Evolutionary conservation across 2,113 vertebrate genomes (phyloP).

Genomic region (Nothocercus julius): DNA sequence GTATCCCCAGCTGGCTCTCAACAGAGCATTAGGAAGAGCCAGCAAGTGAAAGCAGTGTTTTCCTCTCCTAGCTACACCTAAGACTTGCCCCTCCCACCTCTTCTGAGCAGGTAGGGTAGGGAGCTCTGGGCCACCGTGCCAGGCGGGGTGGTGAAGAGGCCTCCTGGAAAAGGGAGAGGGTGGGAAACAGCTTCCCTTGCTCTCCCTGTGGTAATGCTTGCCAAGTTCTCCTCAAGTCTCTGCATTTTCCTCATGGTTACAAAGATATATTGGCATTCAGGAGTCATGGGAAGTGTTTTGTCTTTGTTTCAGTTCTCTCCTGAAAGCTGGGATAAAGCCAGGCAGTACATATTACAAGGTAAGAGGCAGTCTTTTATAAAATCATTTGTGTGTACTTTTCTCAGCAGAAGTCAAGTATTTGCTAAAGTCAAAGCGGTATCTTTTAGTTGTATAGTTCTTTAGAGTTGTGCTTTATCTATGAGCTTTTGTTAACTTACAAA

Average conservation of each 20-base stretch:
- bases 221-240: neutral
- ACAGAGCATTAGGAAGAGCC: neutral
- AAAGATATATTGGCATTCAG: neutral
- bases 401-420: neutral
- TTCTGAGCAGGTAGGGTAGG: neutral
- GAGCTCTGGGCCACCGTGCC: neutral
- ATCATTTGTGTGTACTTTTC: accelerated
- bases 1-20: neutral
- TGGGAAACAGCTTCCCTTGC: neutral
- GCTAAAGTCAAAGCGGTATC: neutral
- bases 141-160: neutral
- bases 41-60: neutral
- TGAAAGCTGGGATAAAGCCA: constrained; percentile 77
- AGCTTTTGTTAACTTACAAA: neutral
- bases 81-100: neutral
- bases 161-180: neutral
- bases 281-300: neutral
- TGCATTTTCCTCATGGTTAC: neutral
- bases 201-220: neutral
- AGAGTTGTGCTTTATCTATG: neutral
- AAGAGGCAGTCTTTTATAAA: neutral
- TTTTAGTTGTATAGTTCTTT: neutral
- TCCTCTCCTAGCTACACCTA: neutral
- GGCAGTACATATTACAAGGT: constrained; percentile 77
- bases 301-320: constrained; percentile 72